phyloP scores from a whole-genome alignment of 2,888 invertebrate species.

The Cephonodes hylas region DNA sequence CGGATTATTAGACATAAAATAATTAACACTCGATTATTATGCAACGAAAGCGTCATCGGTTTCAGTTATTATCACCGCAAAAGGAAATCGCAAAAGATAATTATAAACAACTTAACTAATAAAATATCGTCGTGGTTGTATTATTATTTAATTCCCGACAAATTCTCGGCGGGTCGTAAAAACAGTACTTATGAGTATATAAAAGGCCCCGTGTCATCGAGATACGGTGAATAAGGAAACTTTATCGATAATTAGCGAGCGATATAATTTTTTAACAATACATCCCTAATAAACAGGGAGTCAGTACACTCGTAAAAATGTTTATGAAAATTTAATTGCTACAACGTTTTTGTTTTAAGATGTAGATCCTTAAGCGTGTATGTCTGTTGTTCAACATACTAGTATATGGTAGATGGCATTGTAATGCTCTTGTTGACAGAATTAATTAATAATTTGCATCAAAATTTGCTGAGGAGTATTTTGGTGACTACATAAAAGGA shows the following conservation, averaged over 20 bases:
- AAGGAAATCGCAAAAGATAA: not conserved
- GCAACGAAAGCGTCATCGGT: not conserved
- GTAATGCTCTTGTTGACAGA: no score
- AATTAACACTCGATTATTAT: not conserved
- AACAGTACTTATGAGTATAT: slow-evolving; percentile 29
- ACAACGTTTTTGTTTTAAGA: not conserved
- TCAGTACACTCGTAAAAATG: slow-evolving; percentile 3
- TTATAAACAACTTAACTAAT: not conserved
- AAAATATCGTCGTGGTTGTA: not conserved
- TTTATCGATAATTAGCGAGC: slow-evolving; percentile 42
- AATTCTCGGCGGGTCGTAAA: slow-evolving; percentile 32
- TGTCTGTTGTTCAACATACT: not conserved
- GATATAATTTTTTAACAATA: slow-evolving; percentile 40
- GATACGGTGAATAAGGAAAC: slow-evolving; percentile 31
- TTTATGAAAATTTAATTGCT: not conserved
- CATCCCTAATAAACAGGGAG: slow-evolving; percentile 33
- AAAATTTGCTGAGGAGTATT: no score
- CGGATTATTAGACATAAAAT: not conserved
- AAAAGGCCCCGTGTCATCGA: slow-evolving; percentile 27
- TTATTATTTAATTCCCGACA: slow-evolving; percentile 23
- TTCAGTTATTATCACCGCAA: not conserved
- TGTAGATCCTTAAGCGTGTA: not conserved
- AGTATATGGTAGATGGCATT: no score
- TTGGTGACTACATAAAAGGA: no score
- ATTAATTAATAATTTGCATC: no score